A percentile compares a stretch with the other conserved stretches of the same genome.
These are phyloP conservation scores for Alectura lathami DNA, from an alignment of 2,113 vertebrate genomes.

Conservation along the genomic window DNA sequence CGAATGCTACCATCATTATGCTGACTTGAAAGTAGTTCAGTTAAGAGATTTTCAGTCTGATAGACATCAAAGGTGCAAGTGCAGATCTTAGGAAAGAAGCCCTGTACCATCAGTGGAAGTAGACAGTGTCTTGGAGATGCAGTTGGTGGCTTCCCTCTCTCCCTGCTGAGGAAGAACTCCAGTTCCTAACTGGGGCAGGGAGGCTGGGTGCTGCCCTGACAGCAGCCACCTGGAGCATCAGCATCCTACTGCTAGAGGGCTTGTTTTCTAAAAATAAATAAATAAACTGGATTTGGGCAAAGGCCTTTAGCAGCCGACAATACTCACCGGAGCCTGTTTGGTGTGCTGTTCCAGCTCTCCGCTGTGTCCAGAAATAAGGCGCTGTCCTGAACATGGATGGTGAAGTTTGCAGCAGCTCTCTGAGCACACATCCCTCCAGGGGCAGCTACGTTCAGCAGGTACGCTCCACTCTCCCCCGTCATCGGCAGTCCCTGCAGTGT, in stretches of 20 bases:
- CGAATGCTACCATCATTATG: background rate
- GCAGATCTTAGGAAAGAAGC: background rate
- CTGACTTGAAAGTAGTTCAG: background rate
- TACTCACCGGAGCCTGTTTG: constrained; percentile 18
- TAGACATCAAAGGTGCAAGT: background rate
- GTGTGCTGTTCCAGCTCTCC: background rate
- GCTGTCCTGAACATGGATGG: background rate
- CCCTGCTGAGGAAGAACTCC: background rate
- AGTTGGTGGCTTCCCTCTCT: background rate
- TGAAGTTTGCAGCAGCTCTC: background rate
- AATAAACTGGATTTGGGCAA: background rate
- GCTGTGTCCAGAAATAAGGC: background rate
- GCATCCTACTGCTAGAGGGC: rapidly evolving
- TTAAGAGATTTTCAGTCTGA: background rate
- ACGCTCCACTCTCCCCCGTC: constrained; percentile 20
- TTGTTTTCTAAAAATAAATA: too few relatives aligned
- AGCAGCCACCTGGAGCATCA: background rate
- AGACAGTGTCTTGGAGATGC: background rate
- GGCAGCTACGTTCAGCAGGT: background rate
- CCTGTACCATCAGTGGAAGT: background rate
- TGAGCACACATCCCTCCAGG: background rate
- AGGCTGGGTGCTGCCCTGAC: background rate
- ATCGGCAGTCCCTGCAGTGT: constrained; percentile 21
- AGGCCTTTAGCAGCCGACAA: background rate
- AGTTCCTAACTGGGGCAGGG: background rate